These are phyloP conservation scores for Therioaphis trifolii DNA, from an alignment of 2,888 invertebrate species.

Conservation along the genomic window DNA sequence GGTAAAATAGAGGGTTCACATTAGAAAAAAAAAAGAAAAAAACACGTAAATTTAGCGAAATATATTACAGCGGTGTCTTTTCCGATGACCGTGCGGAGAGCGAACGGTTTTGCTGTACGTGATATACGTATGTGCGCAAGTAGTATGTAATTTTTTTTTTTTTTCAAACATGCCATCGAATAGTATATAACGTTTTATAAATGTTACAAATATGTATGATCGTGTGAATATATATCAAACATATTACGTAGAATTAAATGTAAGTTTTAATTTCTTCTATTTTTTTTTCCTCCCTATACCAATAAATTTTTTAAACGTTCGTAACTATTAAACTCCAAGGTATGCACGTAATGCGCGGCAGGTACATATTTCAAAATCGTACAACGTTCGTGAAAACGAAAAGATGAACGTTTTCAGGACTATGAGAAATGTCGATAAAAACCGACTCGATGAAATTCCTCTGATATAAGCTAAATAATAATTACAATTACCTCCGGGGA, in stretches of 20 bases:
- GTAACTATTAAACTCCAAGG: constrained; percentile 25
- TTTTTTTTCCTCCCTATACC: constrained; percentile 10
- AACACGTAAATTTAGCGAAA: too few relatives aligned
- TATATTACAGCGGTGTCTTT: too few relatives aligned
- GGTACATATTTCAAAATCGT: constrained; percentile 46
- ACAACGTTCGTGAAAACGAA: constrained; percentile 32
- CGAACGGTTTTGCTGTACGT: background rate
- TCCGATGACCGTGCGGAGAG: too few relatives aligned
- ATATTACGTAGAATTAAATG: constrained; percentile 31
- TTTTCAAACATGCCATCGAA: constrained; percentile 16
- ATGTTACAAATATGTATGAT: constrained; percentile 42
- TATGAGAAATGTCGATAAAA: constrained; percentile 37
- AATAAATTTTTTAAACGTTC: constrained; percentile 45
- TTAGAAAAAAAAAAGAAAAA: too few relatives aligned
- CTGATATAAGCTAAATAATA: constrained; percentile 25
- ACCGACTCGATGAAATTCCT: constrained; percentile 38
- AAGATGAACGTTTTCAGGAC: constrained; percentile 36
- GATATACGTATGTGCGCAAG: background rate
- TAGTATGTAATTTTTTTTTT: too few relatives aligned
- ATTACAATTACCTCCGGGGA: constrained; percentile 34
- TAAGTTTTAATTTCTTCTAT: constrained; percentile 28
- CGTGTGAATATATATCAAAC: constrained; percentile 47
- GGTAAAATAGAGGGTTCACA: too few relatives aligned
- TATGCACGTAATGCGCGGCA: constrained; percentile 33
- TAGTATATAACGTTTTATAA: constrained; percentile 9